Evolutionary conservation across 1,140 invertebrate genomes (phyloP).

Genomic region (Reticulitermes speratus): DNA sequence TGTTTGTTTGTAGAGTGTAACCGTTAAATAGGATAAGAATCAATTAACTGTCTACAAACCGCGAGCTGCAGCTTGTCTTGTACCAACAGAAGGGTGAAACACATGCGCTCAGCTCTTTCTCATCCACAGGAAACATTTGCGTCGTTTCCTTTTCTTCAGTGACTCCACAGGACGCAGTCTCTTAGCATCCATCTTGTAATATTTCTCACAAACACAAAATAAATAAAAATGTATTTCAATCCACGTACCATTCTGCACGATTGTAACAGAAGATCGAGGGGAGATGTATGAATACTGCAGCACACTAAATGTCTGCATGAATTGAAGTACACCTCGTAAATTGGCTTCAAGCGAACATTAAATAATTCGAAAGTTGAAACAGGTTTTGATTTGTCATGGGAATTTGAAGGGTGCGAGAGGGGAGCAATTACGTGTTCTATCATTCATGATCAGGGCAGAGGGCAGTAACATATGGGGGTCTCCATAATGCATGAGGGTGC

Average conservation of each 20-base stretch:
- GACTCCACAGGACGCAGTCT: not conserved
- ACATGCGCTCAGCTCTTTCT: no score
- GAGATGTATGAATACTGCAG: not conserved
- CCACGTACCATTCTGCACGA: not conserved
- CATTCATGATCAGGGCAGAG: not conserved
- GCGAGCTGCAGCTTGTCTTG: no score
- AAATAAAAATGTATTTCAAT: not conserved
- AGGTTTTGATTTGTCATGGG: slow-evolving; percentile 18
- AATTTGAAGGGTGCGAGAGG: slow-evolving; percentile 10
- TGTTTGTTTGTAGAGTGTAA: no score
- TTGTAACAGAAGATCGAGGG: not conserved
- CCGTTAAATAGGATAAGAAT: no score
- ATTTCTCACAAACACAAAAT: slow-evolving; percentile 4
- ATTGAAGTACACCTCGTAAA: slow-evolving; percentile 13
- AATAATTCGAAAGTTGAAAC: slow-evolving; percentile 19
- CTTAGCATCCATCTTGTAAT: not conserved
- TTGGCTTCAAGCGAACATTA: slow-evolving; percentile 6
- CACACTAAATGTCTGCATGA: slow-evolving; percentile 1
- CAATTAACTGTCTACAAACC: no score
- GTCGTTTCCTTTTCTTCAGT: no score
- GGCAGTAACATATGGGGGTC: not conserved
- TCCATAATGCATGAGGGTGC: not conserved
- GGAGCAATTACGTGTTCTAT: slow-evolving; percentile 14
- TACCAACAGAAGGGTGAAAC: no score
- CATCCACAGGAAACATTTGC: no score